phyloP scores from a whole-genome alignment of 1,140 invertebrate genomes.

The Drosophila triauraria region DNA sequence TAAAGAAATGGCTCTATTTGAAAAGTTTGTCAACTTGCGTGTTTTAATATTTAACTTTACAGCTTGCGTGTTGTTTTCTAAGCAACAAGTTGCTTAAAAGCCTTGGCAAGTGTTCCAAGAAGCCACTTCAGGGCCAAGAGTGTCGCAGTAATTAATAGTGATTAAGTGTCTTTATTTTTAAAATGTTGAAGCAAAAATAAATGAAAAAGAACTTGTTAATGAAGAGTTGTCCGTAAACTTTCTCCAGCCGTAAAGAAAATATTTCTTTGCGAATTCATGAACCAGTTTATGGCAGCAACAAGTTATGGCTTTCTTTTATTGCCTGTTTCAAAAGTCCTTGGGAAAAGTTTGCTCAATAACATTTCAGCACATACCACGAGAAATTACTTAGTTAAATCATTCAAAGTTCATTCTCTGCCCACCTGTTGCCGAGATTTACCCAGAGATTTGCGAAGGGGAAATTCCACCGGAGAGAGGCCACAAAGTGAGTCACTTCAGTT shows the following conservation, averaged over 20 bases:
- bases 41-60: slow-evolving; percentile 7
- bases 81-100: slow-evolving; percentile 24
- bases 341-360: slow-evolving; percentile 22
- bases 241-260: not conserved
- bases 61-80: slow-evolving; percentile 14
- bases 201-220: not conserved
- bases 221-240: not conserved
- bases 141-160: slow-evolving; percentile 14
- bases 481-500: slow-evolving; percentile 64
- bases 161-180: not conserved
- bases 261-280: slow-evolving; percentile 10
- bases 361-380: slow-evolving; percentile 12
- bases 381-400: slow-evolving; percentile 33
- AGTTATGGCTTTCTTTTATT: slow-evolving; percentile 22
- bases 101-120: not conserved
- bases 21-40: slow-evolving; percentile 28
- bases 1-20: not conserved
- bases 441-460: slow-evolving; percentile 12
- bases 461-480: not conserved
- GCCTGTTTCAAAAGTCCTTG: not conserved
- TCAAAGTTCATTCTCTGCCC: not conserved
- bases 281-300: slow-evolving; percentile 2
- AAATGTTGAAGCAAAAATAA: not conserved
- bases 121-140: not conserved
- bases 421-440: slow-evolving; percentile 53